Percentiles rank a stretch among this genome's conserved stretches.
Conservation (phyloP, 2,113 vertebrate genomes). For the Stegastes partitus region DNA sequence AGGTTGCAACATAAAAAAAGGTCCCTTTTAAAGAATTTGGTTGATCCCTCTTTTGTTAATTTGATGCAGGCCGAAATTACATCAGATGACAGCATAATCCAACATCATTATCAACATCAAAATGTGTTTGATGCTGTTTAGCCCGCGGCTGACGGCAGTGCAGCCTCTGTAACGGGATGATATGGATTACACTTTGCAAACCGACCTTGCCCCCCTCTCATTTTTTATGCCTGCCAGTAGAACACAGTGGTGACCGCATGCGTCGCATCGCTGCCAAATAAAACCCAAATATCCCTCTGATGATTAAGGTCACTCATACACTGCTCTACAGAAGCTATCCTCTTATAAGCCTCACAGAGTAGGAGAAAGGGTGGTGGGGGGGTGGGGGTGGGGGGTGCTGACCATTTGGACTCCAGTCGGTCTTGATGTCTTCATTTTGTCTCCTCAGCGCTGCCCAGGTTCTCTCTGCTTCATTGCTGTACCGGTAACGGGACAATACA, state of each 20-base stretch:
- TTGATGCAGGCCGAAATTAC: slow-evolving; percentile 70
- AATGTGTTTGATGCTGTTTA: slow-evolving; percentile 55
- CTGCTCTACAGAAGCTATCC: slow-evolving; percentile 65
- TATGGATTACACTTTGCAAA: slow-evolving; percentile 80
- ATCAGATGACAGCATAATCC: slow-evolving; percentile 80
- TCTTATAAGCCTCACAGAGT: slow-evolving; percentile 55
- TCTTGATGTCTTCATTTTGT: slow-evolving; percentile 37
- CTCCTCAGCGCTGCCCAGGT: slow-evolving; percentile 25
- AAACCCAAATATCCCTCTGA: slow-evolving; percentile 81
- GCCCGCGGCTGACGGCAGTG: slow-evolving; percentile 54
- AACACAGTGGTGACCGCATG: slow-evolving; percentile 64
- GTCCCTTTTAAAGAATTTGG: slow-evolving; percentile 60
- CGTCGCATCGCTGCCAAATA: slow-evolving; percentile 62
- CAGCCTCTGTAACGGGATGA: slow-evolving; percentile 75
- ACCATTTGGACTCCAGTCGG: slow-evolving; percentile 19
- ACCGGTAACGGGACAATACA: not conserved
- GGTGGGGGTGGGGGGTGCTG: not conserved
- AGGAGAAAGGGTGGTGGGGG: not conserved
- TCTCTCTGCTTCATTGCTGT: not conserved
- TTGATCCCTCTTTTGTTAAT: slow-evolving; percentile 72
- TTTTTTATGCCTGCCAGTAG: slow-evolving; percentile 74
- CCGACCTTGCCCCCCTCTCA: slow-evolving; percentile 70
- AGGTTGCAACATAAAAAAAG: slow-evolving; percentile 33
- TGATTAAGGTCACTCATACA: slow-evolving; percentile 84
- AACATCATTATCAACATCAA: slow-evolving; percentile 74